phyloP scores from a whole-genome alignment of 2,797 vertebrate species.

The Neosilurus hyrtlii region DNA sequence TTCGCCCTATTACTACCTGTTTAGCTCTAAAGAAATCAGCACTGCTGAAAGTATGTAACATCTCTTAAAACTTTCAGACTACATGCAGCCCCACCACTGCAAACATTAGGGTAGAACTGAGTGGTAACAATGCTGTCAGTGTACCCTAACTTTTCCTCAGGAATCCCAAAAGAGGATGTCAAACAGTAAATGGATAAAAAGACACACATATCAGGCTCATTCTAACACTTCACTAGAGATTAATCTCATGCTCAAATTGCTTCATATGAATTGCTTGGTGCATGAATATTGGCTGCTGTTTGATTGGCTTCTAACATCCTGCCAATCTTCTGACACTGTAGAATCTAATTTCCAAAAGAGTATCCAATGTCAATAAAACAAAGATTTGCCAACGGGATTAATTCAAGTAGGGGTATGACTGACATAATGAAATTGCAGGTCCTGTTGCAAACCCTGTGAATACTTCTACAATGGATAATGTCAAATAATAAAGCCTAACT shows the following conservation, averaged over 20 bases:
- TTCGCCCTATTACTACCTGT: slow-evolving; percentile 59
- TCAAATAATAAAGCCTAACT: slow-evolving; percentile 71
- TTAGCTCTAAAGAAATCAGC: slow-evolving; percentile 46
- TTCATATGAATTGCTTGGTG: slow-evolving; percentile 44
- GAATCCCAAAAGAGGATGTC: not conserved
- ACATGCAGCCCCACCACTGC: slow-evolving; percentile 48
- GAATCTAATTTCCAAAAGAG: slow-evolving; percentile 52
- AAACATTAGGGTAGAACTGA: not conserved
- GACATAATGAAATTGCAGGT: slow-evolving; percentile 68
- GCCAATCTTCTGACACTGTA: slow-evolving; percentile 42
- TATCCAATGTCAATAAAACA: slow-evolving; percentile 66
- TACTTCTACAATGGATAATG: slow-evolving; percentile 63
- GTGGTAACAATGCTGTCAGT: not conserved
- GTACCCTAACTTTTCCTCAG: not conserved
- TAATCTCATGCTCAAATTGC: slow-evolving; percentile 42
- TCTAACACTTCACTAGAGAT: slow-evolving; percentile 31
- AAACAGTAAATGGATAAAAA: not conserved
- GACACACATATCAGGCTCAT: not conserved
- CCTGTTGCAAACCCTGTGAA: slow-evolving; percentile 64
- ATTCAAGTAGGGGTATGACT: slow-evolving; percentile 55
- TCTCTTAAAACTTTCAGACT: slow-evolving; percentile 65
- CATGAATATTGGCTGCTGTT: slow-evolving; percentile 41
- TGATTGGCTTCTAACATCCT: slow-evolving; percentile 50
- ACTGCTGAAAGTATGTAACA: slow-evolving; percentile 35
- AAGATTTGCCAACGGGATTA: slow-evolving; percentile 55